These are phyloP conservation scores for Trichonephila clavata DNA, from an alignment of 1,140 invertebrate genomes.

Conservation along the genomic window DNA sequence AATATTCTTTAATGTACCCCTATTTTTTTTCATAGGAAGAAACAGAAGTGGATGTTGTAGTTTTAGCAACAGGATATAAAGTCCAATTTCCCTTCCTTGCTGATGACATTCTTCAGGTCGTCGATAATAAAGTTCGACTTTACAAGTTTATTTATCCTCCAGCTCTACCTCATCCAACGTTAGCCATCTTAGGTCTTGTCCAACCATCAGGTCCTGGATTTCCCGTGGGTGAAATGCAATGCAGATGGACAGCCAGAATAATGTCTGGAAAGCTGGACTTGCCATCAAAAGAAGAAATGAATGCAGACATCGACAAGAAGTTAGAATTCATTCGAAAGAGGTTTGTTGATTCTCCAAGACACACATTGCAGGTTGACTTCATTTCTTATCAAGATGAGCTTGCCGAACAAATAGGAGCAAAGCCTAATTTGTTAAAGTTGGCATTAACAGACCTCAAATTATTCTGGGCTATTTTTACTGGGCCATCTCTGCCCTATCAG, in stretches of 20 bases:
- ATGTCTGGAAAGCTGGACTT: slow-evolving; percentile 78
- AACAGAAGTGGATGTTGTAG: slow-evolving; percentile 78
- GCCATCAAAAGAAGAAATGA: slow-evolving; percentile 76
- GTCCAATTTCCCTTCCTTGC: slow-evolving; percentile 81
- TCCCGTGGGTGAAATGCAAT: slow-evolving; percentile 74
- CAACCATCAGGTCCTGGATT: slow-evolving; percentile 73
- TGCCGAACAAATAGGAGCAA: slow-evolving; percentile 80
- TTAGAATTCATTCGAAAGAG: slow-evolving; percentile 76
- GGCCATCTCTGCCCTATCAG: slow-evolving; percentile 81
- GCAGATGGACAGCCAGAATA: slow-evolving; percentile 65
- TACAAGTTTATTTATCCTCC: slow-evolving; percentile 82
- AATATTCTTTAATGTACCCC: too few relatives aligned
- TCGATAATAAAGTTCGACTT: slow-evolving; percentile 81
- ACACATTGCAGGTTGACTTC: slow-evolving; percentile 77
- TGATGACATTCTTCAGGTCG: slow-evolving; percentile 75
- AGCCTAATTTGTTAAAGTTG: slow-evolving; percentile 80
- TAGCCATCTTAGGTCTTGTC: slow-evolving; percentile 73
- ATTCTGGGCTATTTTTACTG: slow-evolving; percentile 79
- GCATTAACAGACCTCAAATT: slow-evolving; percentile 80
- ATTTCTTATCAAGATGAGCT: slow-evolving; percentile 78
- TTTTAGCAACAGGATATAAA: slow-evolving; percentile 81
- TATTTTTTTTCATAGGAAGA: slow-evolving; percentile 30
- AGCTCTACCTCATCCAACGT: slow-evolving; percentile 68
- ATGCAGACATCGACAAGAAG: slow-evolving; percentile 75
- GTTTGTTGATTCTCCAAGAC: slow-evolving; percentile 78